Conservation (phyloP, 2,113 vertebrate species). For the Chascanopsetta lugubris region DNA sequence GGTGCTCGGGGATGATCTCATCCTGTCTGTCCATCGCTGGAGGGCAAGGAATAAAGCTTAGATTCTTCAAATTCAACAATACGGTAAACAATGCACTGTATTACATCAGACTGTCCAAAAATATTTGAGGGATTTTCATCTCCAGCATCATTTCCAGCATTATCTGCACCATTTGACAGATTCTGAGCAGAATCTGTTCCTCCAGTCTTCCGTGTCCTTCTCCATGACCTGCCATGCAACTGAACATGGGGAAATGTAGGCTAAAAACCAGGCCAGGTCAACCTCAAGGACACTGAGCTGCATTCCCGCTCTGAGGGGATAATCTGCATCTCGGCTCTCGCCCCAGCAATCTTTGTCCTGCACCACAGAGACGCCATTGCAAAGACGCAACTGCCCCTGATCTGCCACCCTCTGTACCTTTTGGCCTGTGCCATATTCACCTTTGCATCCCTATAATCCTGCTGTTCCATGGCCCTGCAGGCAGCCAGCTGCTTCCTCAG, state of each 20-base stretch:
- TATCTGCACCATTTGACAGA: constrained; percentile 2
- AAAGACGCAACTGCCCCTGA: constrained; percentile 28
- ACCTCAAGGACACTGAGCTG: constrained; percentile 47
- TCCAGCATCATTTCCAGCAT: constrained; percentile 3
- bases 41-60: constrained; percentile 12
- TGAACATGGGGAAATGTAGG: constrained; percentile 49
- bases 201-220: constrained; percentile 18
- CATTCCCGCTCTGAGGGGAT: constrained; percentile 24
- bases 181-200: constrained; percentile 12
- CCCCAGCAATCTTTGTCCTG: constrained; percentile 9
- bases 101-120: not conserved
- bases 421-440: constrained; percentile 64
- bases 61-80: not conserved
- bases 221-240: constrained; percentile 12
- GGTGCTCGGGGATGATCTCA: constrained; percentile 83
- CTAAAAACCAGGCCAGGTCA: constrained; percentile 63
- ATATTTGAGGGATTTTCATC: not conserved
- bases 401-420: constrained; percentile 38
- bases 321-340: constrained; percentile 16
- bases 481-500: constrained; percentile 79
- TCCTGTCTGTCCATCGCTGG: constrained; percentile 85
- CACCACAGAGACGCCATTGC: not conserved
- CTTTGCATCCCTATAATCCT: constrained; percentile 66
- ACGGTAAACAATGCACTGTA: not conserved
- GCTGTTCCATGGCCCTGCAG: constrained; percentile 53